Conservation (phyloP, 2,797 vertebrate species). For the Hypotaenidia philippensis region DNA sequence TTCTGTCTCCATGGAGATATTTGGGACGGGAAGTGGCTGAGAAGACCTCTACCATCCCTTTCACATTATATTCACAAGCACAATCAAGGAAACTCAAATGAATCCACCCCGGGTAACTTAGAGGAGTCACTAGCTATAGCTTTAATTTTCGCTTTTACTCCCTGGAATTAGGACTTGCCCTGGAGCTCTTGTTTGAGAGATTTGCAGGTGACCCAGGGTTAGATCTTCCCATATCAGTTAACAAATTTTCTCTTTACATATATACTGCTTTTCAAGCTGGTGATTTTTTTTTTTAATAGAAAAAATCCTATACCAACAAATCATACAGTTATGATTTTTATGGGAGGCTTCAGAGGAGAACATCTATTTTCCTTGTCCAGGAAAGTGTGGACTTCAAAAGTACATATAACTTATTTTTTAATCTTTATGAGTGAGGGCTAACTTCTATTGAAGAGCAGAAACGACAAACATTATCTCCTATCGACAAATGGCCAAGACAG, state of each 20-base stretch:
- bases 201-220: slow-evolving; percentile 89
- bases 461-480: not conserved
- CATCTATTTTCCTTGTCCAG: not conserved
- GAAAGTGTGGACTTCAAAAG: not conserved
- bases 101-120: slow-evolving; percentile 78
- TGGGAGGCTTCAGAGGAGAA: not conserved
- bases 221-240: slow-evolving; percentile 84
- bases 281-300: slow-evolving; percentile 44
- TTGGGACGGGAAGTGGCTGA: slow-evolving; percentile 51
- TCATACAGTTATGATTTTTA: slow-evolving; percentile 31
- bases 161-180: slow-evolving; percentile 89
- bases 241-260: slow-evolving; percentile 89
- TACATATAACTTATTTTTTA: not conserved
- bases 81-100: slow-evolving; percentile 83
- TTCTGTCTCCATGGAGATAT: slow-evolving; percentile 71
- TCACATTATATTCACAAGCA: slow-evolving; percentile 79
- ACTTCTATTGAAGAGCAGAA: not conserved
- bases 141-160: slow-evolving; percentile 84
- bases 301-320: slow-evolving; percentile 58
- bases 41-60: slow-evolving; percentile 61
- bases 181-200: slow-evolving; percentile 86
- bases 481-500: not conserved
- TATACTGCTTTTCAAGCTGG: slow-evolving; percentile 82
- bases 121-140: slow-evolving; percentile 79
- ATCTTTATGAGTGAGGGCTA: not conserved